Evolutionary conservation across 1,140 invertebrate genomes (phyloP).

Genomic region (Phortica variegata): DNA sequence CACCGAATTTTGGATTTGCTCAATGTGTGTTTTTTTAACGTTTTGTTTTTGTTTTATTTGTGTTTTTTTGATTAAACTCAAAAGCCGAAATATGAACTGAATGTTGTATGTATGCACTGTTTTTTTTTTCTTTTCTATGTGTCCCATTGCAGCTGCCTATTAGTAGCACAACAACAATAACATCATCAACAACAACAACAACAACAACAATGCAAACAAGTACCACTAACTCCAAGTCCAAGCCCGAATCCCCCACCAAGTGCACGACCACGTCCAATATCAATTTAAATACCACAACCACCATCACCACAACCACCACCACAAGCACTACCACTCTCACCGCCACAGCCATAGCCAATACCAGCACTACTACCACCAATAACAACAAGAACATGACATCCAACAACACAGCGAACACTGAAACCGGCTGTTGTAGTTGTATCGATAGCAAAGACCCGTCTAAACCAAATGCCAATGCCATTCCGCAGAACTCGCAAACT

Average conservation of each 20-base stretch:
- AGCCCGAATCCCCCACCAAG: conserved; percentile 20
- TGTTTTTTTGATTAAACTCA: no score
- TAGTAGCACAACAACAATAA: conserved; percentile 14
- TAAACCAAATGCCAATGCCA: conserved; percentile 53
- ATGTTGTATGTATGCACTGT: conserved; percentile 26
- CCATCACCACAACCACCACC: conserved; percentile 6
- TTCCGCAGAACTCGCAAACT: conserved; percentile 48
- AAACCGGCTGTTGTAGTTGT: conserved; percentile 4
- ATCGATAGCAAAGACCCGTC: conserved; percentile 19
- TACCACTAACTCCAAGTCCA: not conserved
- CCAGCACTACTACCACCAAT: conserved; percentile 28
- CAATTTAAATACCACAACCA: conserved; percentile 2
- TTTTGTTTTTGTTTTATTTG: no score
- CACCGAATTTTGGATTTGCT: no score
- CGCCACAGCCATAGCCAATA: conserved; percentile 25
- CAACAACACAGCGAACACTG: not conserved
- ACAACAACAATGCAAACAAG: conserved; percentile 22
- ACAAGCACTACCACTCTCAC: conserved; percentile 10
- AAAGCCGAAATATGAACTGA: no score
- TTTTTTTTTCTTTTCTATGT: conserved; percentile 50
- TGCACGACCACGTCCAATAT: conserved; percentile 30
- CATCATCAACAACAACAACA: conserved; percentile 27
- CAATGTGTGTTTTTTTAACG: no score
- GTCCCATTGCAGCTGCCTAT: conserved; percentile 26
- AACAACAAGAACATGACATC: conserved; percentile 23